phyloP scores from a whole-genome alignment of 2,113 vertebrate species.

The Lynx canadensis region DNA sequence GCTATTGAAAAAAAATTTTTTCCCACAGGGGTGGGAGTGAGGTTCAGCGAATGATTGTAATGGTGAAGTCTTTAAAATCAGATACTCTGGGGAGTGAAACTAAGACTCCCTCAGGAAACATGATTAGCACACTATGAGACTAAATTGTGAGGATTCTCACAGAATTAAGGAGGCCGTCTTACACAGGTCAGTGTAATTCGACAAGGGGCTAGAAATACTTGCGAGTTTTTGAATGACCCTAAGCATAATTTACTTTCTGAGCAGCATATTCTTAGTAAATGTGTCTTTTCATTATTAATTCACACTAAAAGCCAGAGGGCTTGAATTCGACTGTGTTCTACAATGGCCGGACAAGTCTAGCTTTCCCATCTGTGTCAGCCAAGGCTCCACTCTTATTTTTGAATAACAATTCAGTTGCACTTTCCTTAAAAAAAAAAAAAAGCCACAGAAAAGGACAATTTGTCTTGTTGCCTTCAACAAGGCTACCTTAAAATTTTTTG shows the following conservation, averaged over 20 bases:
- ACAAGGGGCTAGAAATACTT: background rate
- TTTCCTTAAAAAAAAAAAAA: constrained; percentile 21
- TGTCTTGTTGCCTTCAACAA: background rate
- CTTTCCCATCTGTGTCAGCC: background rate
- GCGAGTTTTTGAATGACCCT: background rate
- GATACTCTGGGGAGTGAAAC: background rate
- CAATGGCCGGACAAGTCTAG: background rate
- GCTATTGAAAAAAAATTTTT: background rate
- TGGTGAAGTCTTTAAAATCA: background rate
- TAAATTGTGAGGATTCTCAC: background rate
- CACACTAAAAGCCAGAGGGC: background rate
- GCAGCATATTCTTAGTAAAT: background rate
- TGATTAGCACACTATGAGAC: background rate
- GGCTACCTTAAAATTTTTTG: background rate
- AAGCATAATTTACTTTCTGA: background rate
- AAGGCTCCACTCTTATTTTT: background rate
- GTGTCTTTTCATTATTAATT: background rate
- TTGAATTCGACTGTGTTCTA: background rate
- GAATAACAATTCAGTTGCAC: background rate
- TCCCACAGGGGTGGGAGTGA: background rate
- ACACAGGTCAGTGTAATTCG: background rate
- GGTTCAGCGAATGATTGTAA: background rate
- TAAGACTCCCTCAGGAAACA: background rate
- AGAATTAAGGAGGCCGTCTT: background rate
- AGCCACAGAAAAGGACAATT: background rate